These are phyloP conservation scores for Plecotus auritus DNA, from an alignment of 2,113 vertebrate genomes.

Conservation along the genomic window DNA sequence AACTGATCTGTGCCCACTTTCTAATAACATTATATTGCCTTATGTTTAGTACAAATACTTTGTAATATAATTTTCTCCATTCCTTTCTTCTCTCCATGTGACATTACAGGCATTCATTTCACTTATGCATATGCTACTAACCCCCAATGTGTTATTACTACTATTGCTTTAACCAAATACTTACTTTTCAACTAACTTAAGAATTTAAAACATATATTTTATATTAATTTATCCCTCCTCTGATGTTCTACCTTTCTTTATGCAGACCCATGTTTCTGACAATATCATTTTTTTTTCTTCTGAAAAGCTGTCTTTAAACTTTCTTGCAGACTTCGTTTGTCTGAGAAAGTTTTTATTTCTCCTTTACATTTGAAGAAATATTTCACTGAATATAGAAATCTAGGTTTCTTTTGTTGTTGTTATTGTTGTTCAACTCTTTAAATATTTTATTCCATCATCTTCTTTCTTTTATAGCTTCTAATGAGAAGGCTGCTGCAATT, in stretches of 20 bases:
- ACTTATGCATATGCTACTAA: not conserved
- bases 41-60: not conserved
- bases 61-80: not conserved
- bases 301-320: not conserved
- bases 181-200: not conserved
- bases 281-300: not conserved
- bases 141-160: not conserved
- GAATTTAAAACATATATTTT: not conserved
- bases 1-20: not conserved
- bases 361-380: not conserved
- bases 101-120: not conserved
- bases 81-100: not conserved
- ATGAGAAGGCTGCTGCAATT: not conserved
- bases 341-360: not conserved
- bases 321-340: not conserved
- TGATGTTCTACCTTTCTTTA: not conserved
- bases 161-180: not conserved
- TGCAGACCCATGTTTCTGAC: not conserved
- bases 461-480: not conserved
- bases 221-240: not conserved
- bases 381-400: not conserved
- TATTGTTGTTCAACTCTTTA: not conserved
- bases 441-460: not conserved
- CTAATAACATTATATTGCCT: not conserved
- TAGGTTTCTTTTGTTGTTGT: not conserved